Evolutionary conservation across 2,888 invertebrate species (phyloP).

Genomic region (Idaea straminata): DNA sequence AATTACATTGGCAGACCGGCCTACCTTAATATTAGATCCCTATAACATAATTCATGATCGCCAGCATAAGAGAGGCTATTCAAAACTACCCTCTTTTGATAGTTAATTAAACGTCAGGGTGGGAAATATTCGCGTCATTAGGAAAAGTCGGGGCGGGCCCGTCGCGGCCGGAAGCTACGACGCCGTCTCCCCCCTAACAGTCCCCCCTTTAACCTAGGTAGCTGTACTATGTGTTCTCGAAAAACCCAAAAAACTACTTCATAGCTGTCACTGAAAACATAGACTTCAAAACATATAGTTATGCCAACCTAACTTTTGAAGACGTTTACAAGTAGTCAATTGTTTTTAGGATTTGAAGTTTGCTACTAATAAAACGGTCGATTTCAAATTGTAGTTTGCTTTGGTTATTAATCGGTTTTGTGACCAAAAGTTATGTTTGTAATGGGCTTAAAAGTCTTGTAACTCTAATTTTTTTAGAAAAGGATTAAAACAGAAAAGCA

Average conservation of each 20-base stretch:
- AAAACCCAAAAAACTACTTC: constrained; percentile 2
- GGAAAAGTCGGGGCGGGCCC: constrained; percentile 57
- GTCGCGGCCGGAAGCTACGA: constrained; percentile 57
- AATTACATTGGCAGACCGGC: background rate
- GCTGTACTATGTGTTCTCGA: constrained; percentile 37
- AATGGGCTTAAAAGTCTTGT: too few relatives aligned
- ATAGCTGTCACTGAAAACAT: background rate
- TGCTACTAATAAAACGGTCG: too few relatives aligned
- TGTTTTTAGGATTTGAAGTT: too few relatives aligned
- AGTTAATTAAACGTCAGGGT: constrained; percentile 73
- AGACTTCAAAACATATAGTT: background rate
- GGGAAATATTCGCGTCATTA: constrained; percentile 74
- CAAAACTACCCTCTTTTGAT: constrained; percentile 57
- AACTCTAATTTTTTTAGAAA: too few relatives aligned
- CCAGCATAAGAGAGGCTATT: constrained; percentile 40
- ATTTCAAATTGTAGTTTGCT: too few relatives aligned
- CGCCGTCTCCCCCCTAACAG: constrained; percentile 44
- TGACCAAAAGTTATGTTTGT: too few relatives aligned
- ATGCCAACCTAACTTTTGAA: too few relatives aligned
- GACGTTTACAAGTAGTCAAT: too few relatives aligned
- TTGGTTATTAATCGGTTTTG: too few relatives aligned
- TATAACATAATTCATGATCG: background rate
- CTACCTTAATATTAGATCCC: constrained; percentile 4
- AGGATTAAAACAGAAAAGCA: too few relatives aligned
- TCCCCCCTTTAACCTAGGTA: constrained; percentile 16